Base-by-base conservation (phyloP, 2,797 vertebrate species). In the Yasuhikotakia modesta region DNA sequence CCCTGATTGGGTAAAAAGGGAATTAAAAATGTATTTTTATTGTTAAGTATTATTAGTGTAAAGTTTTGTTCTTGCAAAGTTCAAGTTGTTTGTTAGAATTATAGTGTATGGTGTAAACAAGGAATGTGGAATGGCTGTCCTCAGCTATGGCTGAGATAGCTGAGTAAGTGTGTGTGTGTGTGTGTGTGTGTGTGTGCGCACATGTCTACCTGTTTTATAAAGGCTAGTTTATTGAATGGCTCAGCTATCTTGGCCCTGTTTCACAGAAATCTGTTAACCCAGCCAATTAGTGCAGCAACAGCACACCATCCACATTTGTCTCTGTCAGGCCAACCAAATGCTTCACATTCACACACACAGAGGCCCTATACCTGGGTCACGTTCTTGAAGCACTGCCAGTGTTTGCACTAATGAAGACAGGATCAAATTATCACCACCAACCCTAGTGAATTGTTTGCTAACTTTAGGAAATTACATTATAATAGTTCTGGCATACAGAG, bases 261-360 rank as follows among this genome's bases (percentile, higher is more conserved):
- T 75, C 24, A 57, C 79, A 39, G 48, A 70, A 63, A 80, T 75
- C 68, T 27, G 21, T 78, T 77, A 73, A 81, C 67, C 71, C n/a
- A 58, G 72, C 61, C 76, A 76, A 76, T 81, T 79, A 79, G 27
- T 58, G 27, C 53, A 45, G 21, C 75, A 52, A 45, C 39, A 69
- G 50, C 79, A 58, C 27, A 58, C 68, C 61, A 19, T 75, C 67
- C 61, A 70, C 76, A 64, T 79, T 75, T 79, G 64, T 84, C 63
- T 76, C 72, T 80, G 79, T 80, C 78, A 45, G 22, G 39, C 68
- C 64, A 39, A 14, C 24, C 12, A n/a, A 58, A 43, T 52, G 21
- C 48, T 70, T 32, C 14, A 21, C 48, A 24, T 10, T 14, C 5
- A 24, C 24, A 35, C 39, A 43, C 60, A 58, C 60, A 21, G 52